Base-by-base conservation (phyloP, 2,888 invertebrate species). In the Cordylochernes scorpioides region DNA sequence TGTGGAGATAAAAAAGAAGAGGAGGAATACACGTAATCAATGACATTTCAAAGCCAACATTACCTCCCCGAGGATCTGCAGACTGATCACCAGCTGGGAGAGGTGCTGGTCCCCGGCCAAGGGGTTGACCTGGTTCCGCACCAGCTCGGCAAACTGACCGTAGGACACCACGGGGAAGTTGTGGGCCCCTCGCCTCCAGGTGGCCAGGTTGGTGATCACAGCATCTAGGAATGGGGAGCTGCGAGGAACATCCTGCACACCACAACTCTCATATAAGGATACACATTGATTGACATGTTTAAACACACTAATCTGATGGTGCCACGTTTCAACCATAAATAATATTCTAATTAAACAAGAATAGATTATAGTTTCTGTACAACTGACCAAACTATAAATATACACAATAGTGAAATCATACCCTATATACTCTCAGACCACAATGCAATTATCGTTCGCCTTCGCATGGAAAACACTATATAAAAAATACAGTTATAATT, bases 11-110 rank as follows among this genome's bases (percentile, higher is more conserved):
- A 19, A 19, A 19, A 19, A 19, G 19, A 19, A 9, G 19, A 19
- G 19, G 19, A 19, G 19, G 19, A 19, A 19, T 9, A 19, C 19
- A 9, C 19, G 8, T 8, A 19, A 19, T 8, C 8, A 10, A 9
- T 19, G 8, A 9, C 8, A 19, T 19, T 19, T 19, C 19, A 9
- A 8, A 19, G 19, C 10, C 8, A 19, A 19, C 19, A 10, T 19
- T 25, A 66, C 65, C 55, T 68, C 67, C 40, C 68, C 68, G 52
- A 66, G 62, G 14, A 61, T 50, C 45, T 66, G 64, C 29, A 69
- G 52, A 45, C 68, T 67, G 38, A 62, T 59, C 19, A 67, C 55
- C 16, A 68, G 49, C 44, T 65, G 62, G 31, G 59, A 54, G 42
- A 67, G 58, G 46, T 68, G 66, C 15, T 63, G 62, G 42, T 67